These are phyloP conservation scores for Tortricodes alternella DNA, from an alignment of 2,888 invertebrate species.

Conservation along the genomic window DNA sequence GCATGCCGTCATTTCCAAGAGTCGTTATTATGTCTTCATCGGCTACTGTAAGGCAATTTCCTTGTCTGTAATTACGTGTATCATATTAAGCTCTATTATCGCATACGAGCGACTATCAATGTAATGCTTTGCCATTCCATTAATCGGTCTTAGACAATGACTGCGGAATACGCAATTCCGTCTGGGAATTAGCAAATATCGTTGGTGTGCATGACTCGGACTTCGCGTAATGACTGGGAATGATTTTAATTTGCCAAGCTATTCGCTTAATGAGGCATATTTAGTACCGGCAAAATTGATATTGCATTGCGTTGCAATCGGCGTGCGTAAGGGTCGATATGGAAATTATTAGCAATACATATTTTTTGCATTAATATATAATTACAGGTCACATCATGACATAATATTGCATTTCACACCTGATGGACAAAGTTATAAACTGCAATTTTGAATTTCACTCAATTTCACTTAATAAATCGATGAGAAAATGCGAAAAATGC, in stretches of 20 bases:
- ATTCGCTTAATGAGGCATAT: constrained; percentile 7
- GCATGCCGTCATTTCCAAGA: constrained; percentile 61
- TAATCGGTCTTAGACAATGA: constrained; percentile 69
- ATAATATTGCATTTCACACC: too few relatives aligned
- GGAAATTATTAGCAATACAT: too few relatives aligned
- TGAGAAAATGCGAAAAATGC: too few relatives aligned
- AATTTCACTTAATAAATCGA: too few relatives aligned
- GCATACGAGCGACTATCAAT: constrained; percentile 63
- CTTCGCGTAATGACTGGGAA: constrained; percentile 11
- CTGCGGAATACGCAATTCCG: neutral
- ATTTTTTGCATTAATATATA: too few relatives aligned
- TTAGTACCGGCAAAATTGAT: constrained; percentile 14
- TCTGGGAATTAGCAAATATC: constrained; percentile 54
- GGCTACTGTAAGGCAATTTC: constrained; percentile 58
- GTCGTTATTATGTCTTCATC: constrained; percentile 68
- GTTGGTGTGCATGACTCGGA: constrained; percentile 44
- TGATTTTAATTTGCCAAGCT: constrained; percentile 3
- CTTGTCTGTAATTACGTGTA: constrained; percentile 64
- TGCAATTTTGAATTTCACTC: too few relatives aligned
- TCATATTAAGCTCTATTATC: constrained; percentile 69
- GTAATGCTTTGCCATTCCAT: constrained; percentile 67
- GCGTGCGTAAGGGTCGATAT: neutral
- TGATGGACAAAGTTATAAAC: too few relatives aligned
- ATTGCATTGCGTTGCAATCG: constrained; percentile 3
- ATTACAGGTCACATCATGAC: too few relatives aligned